A percentile compares a stretch with the other conserved stretches of the same genome.
phyloP scores from a whole-genome alignment of 2,797 vertebrate genomes.

The Premnoplex brunnescens region DNA sequence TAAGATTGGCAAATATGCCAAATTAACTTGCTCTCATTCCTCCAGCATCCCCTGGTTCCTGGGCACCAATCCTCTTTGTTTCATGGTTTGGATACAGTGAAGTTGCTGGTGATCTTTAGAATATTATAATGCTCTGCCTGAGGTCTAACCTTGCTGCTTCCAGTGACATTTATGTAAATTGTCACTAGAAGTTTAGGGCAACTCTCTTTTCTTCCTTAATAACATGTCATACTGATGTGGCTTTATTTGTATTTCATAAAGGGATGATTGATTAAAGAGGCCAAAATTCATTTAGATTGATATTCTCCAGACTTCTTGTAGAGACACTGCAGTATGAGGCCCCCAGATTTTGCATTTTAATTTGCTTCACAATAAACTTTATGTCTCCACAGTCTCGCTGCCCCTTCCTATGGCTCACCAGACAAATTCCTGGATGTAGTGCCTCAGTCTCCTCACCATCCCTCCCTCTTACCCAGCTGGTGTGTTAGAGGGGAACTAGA shows the following conservation, averaged over 20 bases:
- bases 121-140: constrained; percentile 40
- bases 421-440: neutral
- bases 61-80: neutral
- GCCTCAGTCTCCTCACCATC: neutral
- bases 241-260: constrained; percentile 60
- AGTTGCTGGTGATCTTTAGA: constrained; percentile 50
- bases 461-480: neutral
- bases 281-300: constrained; percentile 63
- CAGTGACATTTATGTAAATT: constrained; percentile 59
- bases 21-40: neutral
- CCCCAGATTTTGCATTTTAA: constrained; percentile 51
- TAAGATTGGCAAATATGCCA: neutral
- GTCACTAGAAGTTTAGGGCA: constrained; percentile 43
- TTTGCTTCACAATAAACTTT: constrained; percentile 13
- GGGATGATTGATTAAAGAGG: constrained; percentile 61
- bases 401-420: neutral
- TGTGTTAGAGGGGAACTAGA: neutral
- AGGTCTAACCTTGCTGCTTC: constrained; percentile 45
- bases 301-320: constrained; percentile 25
- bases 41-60: neutral
- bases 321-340: constrained; percentile 16
- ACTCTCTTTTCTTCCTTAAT: constrained; percentile 59
- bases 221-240: constrained; percentile 49
- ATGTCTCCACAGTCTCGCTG: neutral
- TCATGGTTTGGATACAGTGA: neutral